Conservation (phyloP, 2,888 invertebrate species). For the Agrotis clavis region DNA sequence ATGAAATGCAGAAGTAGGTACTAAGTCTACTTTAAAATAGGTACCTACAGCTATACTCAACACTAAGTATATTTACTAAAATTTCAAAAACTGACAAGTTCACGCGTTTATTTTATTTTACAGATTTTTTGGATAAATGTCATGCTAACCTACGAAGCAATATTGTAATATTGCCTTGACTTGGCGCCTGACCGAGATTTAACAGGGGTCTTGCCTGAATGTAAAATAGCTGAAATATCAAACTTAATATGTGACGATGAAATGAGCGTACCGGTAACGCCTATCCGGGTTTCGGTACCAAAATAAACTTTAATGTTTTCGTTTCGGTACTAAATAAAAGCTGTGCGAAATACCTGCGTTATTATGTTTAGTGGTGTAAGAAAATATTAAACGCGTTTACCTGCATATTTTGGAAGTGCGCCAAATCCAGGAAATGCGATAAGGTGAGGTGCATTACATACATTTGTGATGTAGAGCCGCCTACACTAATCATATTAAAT, state of each 20-base stretch:
- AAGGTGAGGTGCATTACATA: slow-evolving; percentile 14
- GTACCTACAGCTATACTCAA: no score
- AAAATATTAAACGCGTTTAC: slow-evolving; percentile 24
- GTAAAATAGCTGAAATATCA: slow-evolving; percentile 82
- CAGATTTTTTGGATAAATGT: slow-evolving; percentile 36
- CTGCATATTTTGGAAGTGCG: slow-evolving; percentile 21
- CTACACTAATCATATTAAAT: not conserved
- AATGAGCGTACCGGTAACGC: slow-evolving; percentile 41
- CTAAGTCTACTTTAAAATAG: no score
- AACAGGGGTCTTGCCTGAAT: slow-evolving; percentile 73
- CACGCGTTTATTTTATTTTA: not conserved
- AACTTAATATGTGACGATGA: slow-evolving; percentile 65
- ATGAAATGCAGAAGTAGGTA: no score
- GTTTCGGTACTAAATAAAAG: slow-evolving; percentile 49
- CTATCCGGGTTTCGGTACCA: slow-evolving; percentile 4
- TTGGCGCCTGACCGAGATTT: slow-evolving; percentile 73
- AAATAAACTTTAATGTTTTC: slow-evolving; percentile 26
- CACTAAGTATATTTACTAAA: no score
- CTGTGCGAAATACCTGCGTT: slow-evolving; percentile 39
- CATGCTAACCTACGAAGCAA: slow-evolving; percentile 58
- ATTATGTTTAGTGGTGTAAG: slow-evolving; percentile 39
- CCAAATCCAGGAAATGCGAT: slow-evolving; percentile 29
- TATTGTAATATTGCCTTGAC: slow-evolving; percentile 70
- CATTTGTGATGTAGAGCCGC: slow-evolving; percentile 3
- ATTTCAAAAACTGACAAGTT: no score